These are phyloP conservation scores for Acrocyrtus sp. DNA, from an alignment of 2,888 invertebrate genomes.

Conservation along the genomic window DNA sequence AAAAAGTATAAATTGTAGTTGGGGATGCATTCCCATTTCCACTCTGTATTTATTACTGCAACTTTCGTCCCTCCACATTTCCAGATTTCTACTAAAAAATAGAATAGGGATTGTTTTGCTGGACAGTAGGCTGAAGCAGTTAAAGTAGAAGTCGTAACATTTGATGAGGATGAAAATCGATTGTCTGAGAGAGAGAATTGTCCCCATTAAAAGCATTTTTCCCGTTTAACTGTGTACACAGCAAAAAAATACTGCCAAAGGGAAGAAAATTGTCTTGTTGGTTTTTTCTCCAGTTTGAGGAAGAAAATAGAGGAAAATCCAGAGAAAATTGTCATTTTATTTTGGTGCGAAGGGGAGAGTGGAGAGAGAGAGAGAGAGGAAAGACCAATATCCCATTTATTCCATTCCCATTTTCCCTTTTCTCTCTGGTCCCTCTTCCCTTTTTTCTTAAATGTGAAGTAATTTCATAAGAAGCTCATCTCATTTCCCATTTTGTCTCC, in stretches of 20 bases:
- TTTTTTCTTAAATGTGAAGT: conserved; percentile 23
- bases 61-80: too few relatives aligned
- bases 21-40: neutral
- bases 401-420: conserved; percentile 12
- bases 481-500: conserved; percentile 32
- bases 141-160: conserved; percentile 4
- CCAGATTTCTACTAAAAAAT: too few relatives aligned
- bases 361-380: conserved; percentile 5
- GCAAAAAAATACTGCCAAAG: too few relatives aligned
- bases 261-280: too few relatives aligned
- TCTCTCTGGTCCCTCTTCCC: neutral
- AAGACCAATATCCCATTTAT: conserved; percentile 39
- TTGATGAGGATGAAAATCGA: conserved; percentile 37
- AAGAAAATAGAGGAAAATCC: neutral
- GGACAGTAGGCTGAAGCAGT: too few relatives aligned
- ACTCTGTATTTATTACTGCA: neutral
- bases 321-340: too few relatives aligned
- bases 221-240: too few relatives aligned
- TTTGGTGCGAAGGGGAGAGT: too few relatives aligned
- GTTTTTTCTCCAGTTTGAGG: too few relatives aligned
- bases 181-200: conserved; percentile 49
- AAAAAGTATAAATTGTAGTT: too few relatives aligned
- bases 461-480: conserved; percentile 35
- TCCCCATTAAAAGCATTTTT: conserved; percentile 45
- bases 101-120: too few relatives aligned